Evolutionary conservation across 2,113 vertebrate species (phyloP), one percentile per base, ranked within the genome.

Genomic region (Lipophrys pholis): DNA sequence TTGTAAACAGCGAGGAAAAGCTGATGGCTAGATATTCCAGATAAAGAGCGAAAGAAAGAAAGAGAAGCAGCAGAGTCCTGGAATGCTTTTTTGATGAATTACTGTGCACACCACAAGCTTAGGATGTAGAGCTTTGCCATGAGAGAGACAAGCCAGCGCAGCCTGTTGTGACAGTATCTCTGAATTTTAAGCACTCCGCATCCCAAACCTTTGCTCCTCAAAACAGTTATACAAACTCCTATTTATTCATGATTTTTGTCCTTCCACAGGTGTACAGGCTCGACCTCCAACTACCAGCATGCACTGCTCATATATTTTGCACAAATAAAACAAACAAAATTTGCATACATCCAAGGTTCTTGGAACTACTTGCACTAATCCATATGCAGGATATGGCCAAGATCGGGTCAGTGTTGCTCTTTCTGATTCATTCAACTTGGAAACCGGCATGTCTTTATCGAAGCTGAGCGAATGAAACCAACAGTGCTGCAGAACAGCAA

Each of bases 21-120:
- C 72, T 84, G 83, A 91, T 83, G 67, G 83, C 61, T 83, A 66
- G 84, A 92, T 86, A 86, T 83, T 80, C 64, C 38, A 84, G 83
- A 90, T 67, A 73, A 80, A 83, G 54, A 70, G 61, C 58, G 36
- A 41, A 48, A 49, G 72, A 61, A 73, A 65, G 70, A 49, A 41
- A 63, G 53, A 72, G 70, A 75, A 69, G 57, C 64, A 62, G 38
- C 46, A n/a, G 60, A 64, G 69, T 79, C 38, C 55, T 64, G 69
- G 67, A 83, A 74, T 63, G 66, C 77, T 70, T 90, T 85, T 89
- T 84, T 81, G 82, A 87, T 81, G 71, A 89, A 85, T 79, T 81
- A 69, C 60, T 67, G 53, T 35, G 42, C n/a, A 16, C 43, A 63
- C 15, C 35, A 60, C 46, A 17, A 69, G 74, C 83, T 63, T 41